Evolutionary conservation across 2,888 invertebrate genomes (phyloP).

Genomic region (Diplazon laetatorius): DNA sequence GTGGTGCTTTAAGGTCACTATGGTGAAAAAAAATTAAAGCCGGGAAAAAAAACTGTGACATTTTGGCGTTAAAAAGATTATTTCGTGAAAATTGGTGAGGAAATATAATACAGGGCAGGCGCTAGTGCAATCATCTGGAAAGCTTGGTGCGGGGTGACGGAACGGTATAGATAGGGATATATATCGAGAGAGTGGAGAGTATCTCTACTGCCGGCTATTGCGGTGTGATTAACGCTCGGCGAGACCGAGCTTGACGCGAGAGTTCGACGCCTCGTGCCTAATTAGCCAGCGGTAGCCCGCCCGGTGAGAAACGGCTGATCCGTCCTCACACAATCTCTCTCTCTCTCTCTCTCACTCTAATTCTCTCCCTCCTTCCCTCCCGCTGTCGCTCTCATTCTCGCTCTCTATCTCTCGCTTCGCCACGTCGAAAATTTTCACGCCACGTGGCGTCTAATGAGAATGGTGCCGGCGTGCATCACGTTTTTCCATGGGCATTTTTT

Average conservation of each 20-base stretch:
- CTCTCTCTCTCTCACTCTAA: too few relatives aligned
- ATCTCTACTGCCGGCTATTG: slow-evolving; percentile 53
- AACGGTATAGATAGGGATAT: slow-evolving; percentile 30
- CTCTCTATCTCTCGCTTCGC: slow-evolving; percentile 55
- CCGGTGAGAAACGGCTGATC: slow-evolving; percentile 71
- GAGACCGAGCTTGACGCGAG: slow-evolving; percentile 64
- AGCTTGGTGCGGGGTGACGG: slow-evolving; percentile 35
- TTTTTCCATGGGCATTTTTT: slow-evolving; percentile 66
- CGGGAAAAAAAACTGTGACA: not conserved
- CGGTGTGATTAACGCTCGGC: slow-evolving; percentile 67
- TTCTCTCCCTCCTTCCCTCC: slow-evolving; percentile 12
- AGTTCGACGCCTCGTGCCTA: slow-evolving; percentile 77
- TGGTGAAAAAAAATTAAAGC: not conserved
- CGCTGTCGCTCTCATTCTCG: not conserved
- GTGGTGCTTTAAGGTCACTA: not conserved
- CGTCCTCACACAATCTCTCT: slow-evolving; percentile 63
- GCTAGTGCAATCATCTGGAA: slow-evolving; percentile 40
- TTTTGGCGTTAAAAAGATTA: slow-evolving; percentile 8
- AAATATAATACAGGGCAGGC: slow-evolving; percentile 27
- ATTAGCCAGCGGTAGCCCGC: slow-evolving; percentile 73
- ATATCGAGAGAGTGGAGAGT: slow-evolving; percentile 37
- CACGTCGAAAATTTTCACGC: slow-evolving; percentile 76
- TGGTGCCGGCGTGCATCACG: slow-evolving; percentile 63
- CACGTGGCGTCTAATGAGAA: slow-evolving; percentile 78
- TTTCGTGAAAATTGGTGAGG: slow-evolving; percentile 24